These are phyloP conservation scores for Esox lucius DNA, from an alignment of 2,797 vertebrate genomes.

Conservation along the genomic window DNA sequence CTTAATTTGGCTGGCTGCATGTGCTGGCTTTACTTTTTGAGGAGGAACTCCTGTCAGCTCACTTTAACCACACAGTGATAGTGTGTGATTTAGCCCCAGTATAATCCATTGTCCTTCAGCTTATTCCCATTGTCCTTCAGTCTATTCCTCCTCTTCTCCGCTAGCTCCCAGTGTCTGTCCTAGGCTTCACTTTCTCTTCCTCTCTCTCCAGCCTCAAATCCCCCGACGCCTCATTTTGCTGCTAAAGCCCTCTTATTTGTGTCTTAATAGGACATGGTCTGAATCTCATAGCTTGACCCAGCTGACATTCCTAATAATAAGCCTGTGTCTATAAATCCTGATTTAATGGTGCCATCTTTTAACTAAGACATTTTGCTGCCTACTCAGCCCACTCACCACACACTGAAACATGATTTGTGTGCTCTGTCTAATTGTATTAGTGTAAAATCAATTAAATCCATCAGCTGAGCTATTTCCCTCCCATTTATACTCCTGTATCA, in stretches of 20 bases:
- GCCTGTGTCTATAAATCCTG: constrained; percentile 43
- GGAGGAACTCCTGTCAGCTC: background rate
- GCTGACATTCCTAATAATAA: constrained; percentile 46
- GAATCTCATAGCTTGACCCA: constrained; percentile 38
- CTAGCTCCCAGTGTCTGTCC: background rate
- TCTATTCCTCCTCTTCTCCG: background rate
- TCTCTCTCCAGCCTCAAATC: constrained; percentile 30
- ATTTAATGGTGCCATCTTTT: constrained; percentile 28
- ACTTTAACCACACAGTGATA: background rate
- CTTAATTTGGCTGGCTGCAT: background rate
- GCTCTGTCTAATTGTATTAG: constrained; percentile 51
- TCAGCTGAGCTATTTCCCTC: constrained; percentile 53
- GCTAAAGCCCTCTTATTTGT: constrained; percentile 34
- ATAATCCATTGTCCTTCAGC: constrained; percentile 21
- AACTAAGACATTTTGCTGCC: constrained; percentile 18
- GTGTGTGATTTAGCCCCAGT: constrained; percentile 3
- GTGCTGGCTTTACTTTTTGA: background rate
- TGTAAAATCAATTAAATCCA: constrained; percentile 70
- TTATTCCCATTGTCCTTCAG: too few relatives aligned
- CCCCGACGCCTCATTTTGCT: constrained; percentile 27
- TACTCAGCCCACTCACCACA: constrained; percentile 18
- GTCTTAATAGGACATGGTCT: constrained; percentile 44
- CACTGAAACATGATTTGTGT: constrained; percentile 36
- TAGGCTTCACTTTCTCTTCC: constrained; percentile 12
- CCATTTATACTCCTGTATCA: constrained; percentile 12